Base-by-base conservation (phyloP, 2,888 invertebrate genomes). In the Xanthia icteritia region DNA sequence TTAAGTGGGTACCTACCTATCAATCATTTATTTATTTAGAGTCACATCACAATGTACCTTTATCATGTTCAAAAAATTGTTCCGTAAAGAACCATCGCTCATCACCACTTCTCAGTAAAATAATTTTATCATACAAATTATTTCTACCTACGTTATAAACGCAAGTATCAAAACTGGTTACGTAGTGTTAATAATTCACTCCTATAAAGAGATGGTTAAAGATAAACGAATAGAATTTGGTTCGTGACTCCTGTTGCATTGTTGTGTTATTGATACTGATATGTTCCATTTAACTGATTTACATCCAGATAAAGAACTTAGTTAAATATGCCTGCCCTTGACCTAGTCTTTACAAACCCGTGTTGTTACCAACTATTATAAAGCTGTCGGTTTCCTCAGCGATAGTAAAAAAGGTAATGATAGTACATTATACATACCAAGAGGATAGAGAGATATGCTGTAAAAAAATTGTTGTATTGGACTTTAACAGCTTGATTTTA, bases 231-330 rank as follows among this genome's bases (percentile, higher is more conserved):
- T 79, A 77, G 68, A 77, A 85, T 82, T 72, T 77, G 31, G 63
- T 79, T 86, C 87, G 85, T 86, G 87, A 87, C 87, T 73, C 64
- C 60, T 60, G 36, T 51, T 73, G 51, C 64, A 86, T 83, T 84
- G 86, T 83, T 82, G 60, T 83, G 20, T 72, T 75, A 79, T 86
- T 86, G 86, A 84, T 73, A 79, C 79, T 81, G 45, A 66, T 71
- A 73, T 74, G 73, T 73, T 83, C 48, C 66, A 86, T 79, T 83
- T 79, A 72, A 56, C 27, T 60, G 83, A 86, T 84, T 72, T 48
- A 66, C 51, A 77, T 69, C 58, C 63, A 72, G 77, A 85, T 73
- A 85, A 54, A 70, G 31, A 73, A 70, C 45, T 76, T 56, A 31
- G 51, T 58, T 39, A 8, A 45, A 45, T 27, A 65, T 60, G 15